Evolutionary conservation across 2,797 vertebrate species (phyloP).

Genomic region (Lateolabrax maculatus): DNA sequence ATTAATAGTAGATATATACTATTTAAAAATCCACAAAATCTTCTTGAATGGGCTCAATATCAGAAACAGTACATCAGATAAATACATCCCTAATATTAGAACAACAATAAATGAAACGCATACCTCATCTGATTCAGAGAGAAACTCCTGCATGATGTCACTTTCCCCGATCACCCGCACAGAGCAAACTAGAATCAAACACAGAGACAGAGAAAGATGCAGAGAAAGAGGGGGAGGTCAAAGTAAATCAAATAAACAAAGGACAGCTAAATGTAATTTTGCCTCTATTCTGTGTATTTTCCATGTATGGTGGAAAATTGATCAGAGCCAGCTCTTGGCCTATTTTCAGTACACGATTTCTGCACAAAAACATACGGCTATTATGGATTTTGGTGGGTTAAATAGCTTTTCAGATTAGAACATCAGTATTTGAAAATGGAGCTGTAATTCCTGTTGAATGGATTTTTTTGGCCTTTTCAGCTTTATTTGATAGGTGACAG

Average conservation of each 20-base stretch:
- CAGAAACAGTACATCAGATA: neutral
- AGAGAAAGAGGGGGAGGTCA: neutral
- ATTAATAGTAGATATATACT: neutral
- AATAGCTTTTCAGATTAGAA: neutral
- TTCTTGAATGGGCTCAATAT: neutral
- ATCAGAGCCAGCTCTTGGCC: neutral
- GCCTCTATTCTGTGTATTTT: slow-evolving; percentile 2
- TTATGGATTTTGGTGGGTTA: neutral
- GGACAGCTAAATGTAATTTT: slow-evolving; percentile 16
- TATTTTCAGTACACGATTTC: slow-evolving; percentile 17
- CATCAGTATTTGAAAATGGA: neutral
- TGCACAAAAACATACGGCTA: neutral
- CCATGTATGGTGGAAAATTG: neutral
- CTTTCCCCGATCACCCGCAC: slow-evolving; percentile 97
- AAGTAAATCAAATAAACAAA: slow-evolving; percentile 36
- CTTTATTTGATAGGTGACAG: too few relatives aligned
- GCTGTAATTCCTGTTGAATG: neutral
- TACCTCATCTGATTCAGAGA: slow-evolving; percentile 98
- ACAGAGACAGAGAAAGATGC: slow-evolving; percentile 16
- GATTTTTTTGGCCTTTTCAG: too few relatives aligned
- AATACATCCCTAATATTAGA: neutral
- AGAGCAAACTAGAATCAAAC: slow-evolving; percentile 88
- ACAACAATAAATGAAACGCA: neutral
- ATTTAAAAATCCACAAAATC: neutral
- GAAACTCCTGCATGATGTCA: slow-evolving; percentile 98